Evolutionary conservation across 2,797 vertebrate genomes (phyloP).

Genomic region (Sus cebifrons): DNA sequence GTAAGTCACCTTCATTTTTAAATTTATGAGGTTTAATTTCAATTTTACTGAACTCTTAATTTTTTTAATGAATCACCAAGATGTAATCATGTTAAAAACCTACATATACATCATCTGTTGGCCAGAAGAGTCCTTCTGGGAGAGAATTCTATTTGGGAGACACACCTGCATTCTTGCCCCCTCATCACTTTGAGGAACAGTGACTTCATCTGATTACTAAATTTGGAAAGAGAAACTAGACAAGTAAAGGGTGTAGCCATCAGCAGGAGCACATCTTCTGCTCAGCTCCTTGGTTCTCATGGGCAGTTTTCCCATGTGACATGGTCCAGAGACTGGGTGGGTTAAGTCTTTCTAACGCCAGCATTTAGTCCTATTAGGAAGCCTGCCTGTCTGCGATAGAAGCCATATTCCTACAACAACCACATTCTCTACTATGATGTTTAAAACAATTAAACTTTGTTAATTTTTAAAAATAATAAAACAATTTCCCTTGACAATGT

Average conservation of each 20-base stretch:
- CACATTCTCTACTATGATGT: neutral
- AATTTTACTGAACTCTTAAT: constrained; percentile 37
- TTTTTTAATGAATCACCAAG: constrained; percentile 56
- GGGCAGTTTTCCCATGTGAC: neutral
- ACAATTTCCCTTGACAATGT: neutral
- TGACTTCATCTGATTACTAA: neutral
- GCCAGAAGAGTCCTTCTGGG: neutral
- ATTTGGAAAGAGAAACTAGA: neutral
- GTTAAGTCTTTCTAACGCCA: neutral
- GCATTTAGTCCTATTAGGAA: neutral
- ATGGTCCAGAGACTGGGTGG: neutral
- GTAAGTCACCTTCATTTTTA: constrained; percentile 51
- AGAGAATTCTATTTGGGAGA: neutral
- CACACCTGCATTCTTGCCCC: neutral
- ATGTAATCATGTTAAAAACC: neutral
- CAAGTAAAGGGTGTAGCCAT: neutral
- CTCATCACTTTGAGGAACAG: neutral
- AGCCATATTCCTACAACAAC: neutral
- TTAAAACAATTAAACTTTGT: neutral
- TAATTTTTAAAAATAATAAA: constrained; percentile 46
- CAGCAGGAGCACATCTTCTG: neutral
- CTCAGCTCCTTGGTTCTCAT: neutral
- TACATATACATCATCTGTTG: neutral
- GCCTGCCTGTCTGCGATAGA: neutral
- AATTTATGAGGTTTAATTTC: constrained; percentile 58